phyloP scores from a whole-genome alignment of 2,888 invertebrate genomes.

The Tortricodes alternella region DNA sequence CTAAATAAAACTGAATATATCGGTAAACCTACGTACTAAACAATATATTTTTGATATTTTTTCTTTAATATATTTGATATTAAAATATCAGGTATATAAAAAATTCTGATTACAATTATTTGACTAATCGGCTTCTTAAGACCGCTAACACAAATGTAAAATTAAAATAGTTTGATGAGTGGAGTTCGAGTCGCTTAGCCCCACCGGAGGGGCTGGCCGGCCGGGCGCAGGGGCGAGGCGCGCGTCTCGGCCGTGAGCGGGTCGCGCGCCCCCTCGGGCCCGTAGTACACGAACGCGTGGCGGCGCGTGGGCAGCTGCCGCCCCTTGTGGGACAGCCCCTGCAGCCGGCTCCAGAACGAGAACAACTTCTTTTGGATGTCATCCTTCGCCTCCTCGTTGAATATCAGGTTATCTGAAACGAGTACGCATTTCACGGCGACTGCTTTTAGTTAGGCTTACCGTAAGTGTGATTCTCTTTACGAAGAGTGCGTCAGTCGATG shows the following conservation, averaged over 20 bases:
- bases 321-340: slow-evolving; percentile 68
- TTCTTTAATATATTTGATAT: slow-evolving; percentile 26
- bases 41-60: slow-evolving; percentile 30
- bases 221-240: slow-evolving; percentile 66
- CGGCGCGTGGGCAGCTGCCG: slow-evolving; percentile 71
- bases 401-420: slow-evolving; percentile 49
- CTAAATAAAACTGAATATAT: slow-evolving; percentile 24
- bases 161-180: slow-evolving; percentile 8
- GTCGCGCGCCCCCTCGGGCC: slow-evolving; percentile 56
- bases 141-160: slow-evolving; percentile 20
- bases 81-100: slow-evolving; percentile 29
- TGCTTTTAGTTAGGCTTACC: too few species aligned
- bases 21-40: slow-evolving; percentile 17
- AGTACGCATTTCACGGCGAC: neutral
- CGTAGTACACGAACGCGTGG: slow-evolving; percentile 68
- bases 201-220: slow-evolving; percentile 76
- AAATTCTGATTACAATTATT: slow-evolving; percentile 68
- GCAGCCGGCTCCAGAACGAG: slow-evolving; percentile 73
- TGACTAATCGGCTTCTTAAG: slow-evolving; percentile 60
- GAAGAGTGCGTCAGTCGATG: too few species aligned
- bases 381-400: slow-evolving; percentile 43
- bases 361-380: slow-evolving; percentile 68
- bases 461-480: too few species aligned
- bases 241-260: slow-evolving; percentile 71
- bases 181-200: slow-evolving; percentile 49